A percentile compares a stretch with the other conserved stretches of the same genome.
phyloP scores from a whole-genome alignment of 2,797 vertebrate genomes.

The Alcedo quadribrachys region DNA sequence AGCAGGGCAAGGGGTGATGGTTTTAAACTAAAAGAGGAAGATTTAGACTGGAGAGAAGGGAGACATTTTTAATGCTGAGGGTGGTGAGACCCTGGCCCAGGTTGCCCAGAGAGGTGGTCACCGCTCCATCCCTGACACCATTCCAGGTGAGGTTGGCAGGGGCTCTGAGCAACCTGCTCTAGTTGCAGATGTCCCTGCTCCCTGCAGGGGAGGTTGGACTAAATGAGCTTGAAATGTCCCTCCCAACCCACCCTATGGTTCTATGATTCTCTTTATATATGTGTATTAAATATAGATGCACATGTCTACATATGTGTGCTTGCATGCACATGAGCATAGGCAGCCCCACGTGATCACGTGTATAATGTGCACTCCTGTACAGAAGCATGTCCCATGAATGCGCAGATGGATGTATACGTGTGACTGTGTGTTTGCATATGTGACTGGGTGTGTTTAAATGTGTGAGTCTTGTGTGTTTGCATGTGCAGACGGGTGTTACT shows the following conservation, averaged over 20 bases:
- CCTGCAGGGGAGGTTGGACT: neutral
- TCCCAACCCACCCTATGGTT: neutral
- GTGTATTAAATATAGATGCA: neutral
- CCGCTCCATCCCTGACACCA: neutral
- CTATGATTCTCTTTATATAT: neutral
- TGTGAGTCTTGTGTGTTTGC: no score
- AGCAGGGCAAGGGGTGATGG: neutral
- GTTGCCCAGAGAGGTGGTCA: neutral
- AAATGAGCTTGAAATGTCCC: neutral
- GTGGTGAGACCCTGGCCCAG: neutral
- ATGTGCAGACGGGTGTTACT: neutral
- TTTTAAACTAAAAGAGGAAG: neutral
- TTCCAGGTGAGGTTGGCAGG: neutral
- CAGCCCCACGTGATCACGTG: neutral
- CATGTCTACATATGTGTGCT: fast-evolving
- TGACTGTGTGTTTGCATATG: no score
- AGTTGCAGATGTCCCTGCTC: neutral
- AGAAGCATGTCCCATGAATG: neutral
- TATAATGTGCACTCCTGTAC: fast-evolving
- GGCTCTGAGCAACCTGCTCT: neutral
- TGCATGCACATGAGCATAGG: neutral
- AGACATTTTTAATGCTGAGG: neutral
- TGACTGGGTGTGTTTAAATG: no score
- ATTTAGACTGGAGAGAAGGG: neutral
- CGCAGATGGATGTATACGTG: fast-evolving